Conservation (phyloP, 2,888 invertebrate species). For the Papilio protenor region DNA sequence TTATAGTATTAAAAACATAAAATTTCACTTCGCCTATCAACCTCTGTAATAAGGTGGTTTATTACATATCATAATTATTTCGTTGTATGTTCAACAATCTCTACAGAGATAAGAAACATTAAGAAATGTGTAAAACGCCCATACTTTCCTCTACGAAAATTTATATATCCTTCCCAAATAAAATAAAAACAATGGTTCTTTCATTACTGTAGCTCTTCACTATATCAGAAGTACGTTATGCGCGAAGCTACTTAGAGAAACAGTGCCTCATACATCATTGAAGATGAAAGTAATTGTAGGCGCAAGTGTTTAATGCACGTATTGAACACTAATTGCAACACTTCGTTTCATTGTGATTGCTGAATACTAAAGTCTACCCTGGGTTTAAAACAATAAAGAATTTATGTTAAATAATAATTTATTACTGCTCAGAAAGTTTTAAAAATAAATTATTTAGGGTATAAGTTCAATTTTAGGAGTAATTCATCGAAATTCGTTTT, state of each 20-base stretch:
- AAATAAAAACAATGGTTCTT: neutral
- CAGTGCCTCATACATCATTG: constrained; percentile 63
- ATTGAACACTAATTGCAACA: constrained; percentile 53
- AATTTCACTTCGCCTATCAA: too few relatives aligned
- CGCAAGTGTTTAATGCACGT: constrained; percentile 46
- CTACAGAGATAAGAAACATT: neutral
- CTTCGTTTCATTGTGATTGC: constrained; percentile 51
- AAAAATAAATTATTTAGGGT: neutral
- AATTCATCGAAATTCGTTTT: too few relatives aligned
- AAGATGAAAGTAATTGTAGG: constrained; percentile 62
- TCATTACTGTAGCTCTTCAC: constrained; percentile 52
- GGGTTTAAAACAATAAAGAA: too few relatives aligned
- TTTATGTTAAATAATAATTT: too few relatives aligned
- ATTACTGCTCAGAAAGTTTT: neutral
- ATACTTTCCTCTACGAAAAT: neutral
- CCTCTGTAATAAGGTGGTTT: too few relatives aligned
- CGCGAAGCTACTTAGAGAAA: constrained; percentile 61
- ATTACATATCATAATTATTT: neutral
- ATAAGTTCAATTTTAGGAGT: too few relatives aligned
- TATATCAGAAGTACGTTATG: constrained; percentile 28
- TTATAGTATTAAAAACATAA: too few relatives aligned
- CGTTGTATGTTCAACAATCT: neutral
- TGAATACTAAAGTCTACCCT: constrained; percentile 46
- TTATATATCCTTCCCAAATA: neutral
- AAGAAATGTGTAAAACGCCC: neutral